These are phyloP conservation scores for Agrochola macilenta DNA, from an alignment of 2,888 invertebrate species.

Conservation along the genomic window DNA sequence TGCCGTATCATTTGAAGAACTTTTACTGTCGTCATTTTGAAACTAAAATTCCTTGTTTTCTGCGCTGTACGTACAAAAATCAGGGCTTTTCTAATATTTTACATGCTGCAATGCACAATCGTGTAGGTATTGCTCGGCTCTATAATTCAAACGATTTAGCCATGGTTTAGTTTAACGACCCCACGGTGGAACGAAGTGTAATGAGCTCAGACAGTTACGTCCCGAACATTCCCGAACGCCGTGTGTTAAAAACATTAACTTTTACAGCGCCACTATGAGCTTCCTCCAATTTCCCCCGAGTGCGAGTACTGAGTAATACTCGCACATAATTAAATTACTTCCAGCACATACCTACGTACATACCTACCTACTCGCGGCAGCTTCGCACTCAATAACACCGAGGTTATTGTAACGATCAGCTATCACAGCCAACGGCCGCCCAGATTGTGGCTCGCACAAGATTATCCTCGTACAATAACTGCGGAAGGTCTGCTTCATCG, in stretches of 20 bases:
- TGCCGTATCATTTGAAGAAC: background rate
- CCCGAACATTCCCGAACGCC: background rate
- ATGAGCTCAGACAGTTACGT: slow-evolving; percentile 5
- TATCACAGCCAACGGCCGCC: slow-evolving; percentile 5
- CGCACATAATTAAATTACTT: slow-evolving; percentile 7
- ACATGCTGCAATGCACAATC: background rate
- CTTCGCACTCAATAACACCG: slow-evolving; percentile 2
- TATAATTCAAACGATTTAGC: background rate
- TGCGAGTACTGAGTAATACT: slow-evolving; percentile 19
- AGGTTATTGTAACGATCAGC: background rate
- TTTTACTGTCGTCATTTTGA: background rate
- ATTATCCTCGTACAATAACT: slow-evolving; percentile 16
- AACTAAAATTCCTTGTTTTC: background rate
- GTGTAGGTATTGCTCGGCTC: background rate
- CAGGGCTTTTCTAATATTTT: background rate
- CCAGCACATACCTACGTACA: slow-evolving; percentile 2
- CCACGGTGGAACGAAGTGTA: background rate
- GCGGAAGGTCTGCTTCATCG: slow-evolving; percentile 18
- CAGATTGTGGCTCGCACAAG: background rate
- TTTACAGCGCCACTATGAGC: slow-evolving; percentile 24
- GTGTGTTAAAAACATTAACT: slow-evolving; percentile 35
- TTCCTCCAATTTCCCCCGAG: slow-evolving; percentile 49
- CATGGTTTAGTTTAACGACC: slow-evolving; percentile 7
- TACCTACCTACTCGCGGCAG: background rate
- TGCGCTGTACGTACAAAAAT: no score